phyloP scores from a whole-genome alignment of 1,140 invertebrate genomes.

The Zaprionus vittiger region DNA sequence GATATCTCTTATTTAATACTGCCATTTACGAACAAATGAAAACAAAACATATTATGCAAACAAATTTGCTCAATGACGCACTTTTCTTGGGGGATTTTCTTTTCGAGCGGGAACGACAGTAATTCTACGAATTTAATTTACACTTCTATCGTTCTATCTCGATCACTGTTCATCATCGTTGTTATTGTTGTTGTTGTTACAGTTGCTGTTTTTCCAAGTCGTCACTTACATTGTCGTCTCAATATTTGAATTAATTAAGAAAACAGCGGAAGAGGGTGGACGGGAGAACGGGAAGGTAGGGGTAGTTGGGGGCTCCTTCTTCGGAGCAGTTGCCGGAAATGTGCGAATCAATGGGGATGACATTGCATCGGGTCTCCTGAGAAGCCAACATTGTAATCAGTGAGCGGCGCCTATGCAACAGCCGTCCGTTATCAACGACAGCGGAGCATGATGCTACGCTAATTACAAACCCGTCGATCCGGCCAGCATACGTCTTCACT shows the following conservation, averaged over 20 bases:
- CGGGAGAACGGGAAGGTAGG: neutral
- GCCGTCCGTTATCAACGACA: slow-evolving; percentile 51
- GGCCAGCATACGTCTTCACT: slow-evolving; percentile 16
- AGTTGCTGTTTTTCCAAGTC: neutral
- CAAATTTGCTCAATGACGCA: slow-evolving; percentile 6
- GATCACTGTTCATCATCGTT: neutral
- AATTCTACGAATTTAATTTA: slow-evolving; percentile 6
- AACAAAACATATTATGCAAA: neutral
- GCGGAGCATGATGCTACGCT: slow-evolving; percentile 58
- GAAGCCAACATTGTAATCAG: slow-evolving; percentile 53
- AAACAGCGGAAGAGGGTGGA: neutral
- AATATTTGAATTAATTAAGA: slow-evolving; percentile 2
- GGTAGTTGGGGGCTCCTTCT: neutral
- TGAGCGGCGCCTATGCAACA: slow-evolving; percentile 49
- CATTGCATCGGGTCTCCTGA: slow-evolving; percentile 40
- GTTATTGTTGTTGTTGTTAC: neutral
- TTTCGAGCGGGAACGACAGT: neutral
- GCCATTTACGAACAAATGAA: neutral
- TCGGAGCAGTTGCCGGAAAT: slow-evolving; percentile 41
- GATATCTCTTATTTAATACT: neutral
- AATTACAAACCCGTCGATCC: slow-evolving; percentile 49
- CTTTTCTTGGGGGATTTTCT: slow-evolving; percentile 14
- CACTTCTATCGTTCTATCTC: neutral
- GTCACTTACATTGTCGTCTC: neutral
- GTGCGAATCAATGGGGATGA: slow-evolving; percentile 10